phyloP scores from a whole-genome alignment of 2,888 invertebrate genomes.

The Melanargia galathea region DNA sequence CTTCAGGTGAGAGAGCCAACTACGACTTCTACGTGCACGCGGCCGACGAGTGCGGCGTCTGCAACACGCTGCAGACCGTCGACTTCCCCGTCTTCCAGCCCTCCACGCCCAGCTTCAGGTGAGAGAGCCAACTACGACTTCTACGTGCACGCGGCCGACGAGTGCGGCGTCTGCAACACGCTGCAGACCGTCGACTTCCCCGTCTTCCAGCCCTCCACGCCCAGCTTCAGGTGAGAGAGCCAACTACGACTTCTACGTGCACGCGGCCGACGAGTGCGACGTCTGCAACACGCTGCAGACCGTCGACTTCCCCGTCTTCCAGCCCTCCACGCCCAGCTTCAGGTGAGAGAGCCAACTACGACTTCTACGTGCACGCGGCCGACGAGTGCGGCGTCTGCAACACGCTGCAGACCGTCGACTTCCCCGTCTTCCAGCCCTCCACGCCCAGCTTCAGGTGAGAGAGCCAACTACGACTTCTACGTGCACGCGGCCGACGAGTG shows the following conservation, averaged over 20 bases:
- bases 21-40: conserved; percentile 91
- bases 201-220: conserved; percentile 92
- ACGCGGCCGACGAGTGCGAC: conserved; percentile 88
- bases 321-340: conserved; percentile 87
- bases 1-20: conserved; percentile 89
- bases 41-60: conserved; percentile 89
- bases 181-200: conserved; percentile 89
- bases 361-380: conserved; percentile 90
- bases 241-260: conserved; percentile 93
- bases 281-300: conserved; percentile 86
- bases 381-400: conserved; percentile 89
- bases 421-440: conserved; percentile 93
- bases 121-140: conserved; percentile 94
- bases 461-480: conserved; percentile 96
- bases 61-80: conserved; percentile 85
- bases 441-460: conserved; percentile 82
- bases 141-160: conserved; percentile 88
- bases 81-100: conserved; percentile 93
- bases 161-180: conserved; percentile 87
- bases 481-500: conserved; percentile 88
- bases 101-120: conserved; percentile 83
- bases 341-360: conserved; percentile 91
- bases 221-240: conserved; percentile 85
- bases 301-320: conserved; percentile 91
- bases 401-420: conserved; percentile 86